Evolutionary conservation across 1,140 invertebrate genomes (phyloP), one percentile per base, ranked within the genome.

Genomic region (Ceratosolen fusciceps): DNA sequence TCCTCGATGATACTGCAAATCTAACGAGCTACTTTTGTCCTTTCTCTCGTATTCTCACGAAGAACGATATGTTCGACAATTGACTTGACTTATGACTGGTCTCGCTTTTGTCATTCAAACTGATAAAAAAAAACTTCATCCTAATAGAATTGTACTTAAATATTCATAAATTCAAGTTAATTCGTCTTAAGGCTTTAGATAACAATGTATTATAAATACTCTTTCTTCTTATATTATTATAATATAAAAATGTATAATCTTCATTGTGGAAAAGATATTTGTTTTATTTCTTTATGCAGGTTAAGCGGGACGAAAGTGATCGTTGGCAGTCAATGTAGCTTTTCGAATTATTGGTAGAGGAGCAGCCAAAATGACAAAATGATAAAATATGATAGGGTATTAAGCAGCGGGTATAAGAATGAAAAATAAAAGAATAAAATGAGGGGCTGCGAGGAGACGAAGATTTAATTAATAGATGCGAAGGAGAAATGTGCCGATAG

Each of bases 381-480:
- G n/a, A n/a, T 37, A 5, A 37, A 65, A 65, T 65, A 65, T 65
- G 16, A 65, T 10, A 9, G 1, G 19, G 37, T 31, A n/a, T 12
- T n/a, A 65, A 37, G 14, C 10, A 0, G 8, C 31, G 19, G 37
- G 34, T 37, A 31, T 19, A 5, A 1, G 21, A 65, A 37, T 65
- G n/a, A 65, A 37, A 37, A 21, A 19, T 2, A 21, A 68, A 54
- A 74, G 81, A 79, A 16, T 81, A 80, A 78, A 75, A 43, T 60
- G 67, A 67, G 70, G 21, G n/a, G 34, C 31, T 31, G 34, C 34
- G 37, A 65, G 75, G 72, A 43, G 62, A 72, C 70, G 68, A 81
- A 82, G 78, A 78, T 83, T 85, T 88, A 88, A 88, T 88, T 88
- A 88, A 86, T 83, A 84, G 83, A 83, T 84, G 85, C 87, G 85